Evolutionary conservation across 2,888 invertebrate species (phyloP).

Genomic region (Philaethria dido): DNA sequence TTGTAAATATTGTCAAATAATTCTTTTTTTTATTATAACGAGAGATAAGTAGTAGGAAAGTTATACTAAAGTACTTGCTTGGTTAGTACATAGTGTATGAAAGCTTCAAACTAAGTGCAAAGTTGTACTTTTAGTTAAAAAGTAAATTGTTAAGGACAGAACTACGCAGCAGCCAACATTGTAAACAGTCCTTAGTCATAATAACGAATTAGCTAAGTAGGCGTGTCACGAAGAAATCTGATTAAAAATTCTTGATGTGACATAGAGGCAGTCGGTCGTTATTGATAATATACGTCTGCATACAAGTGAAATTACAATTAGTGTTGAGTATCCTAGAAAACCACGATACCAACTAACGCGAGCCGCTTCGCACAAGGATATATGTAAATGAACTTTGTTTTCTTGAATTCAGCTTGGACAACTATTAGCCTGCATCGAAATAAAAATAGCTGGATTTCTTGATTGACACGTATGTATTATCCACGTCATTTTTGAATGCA

Average conservation of each 20-base stretch:
- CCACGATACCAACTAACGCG: neutral
- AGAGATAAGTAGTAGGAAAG: too few relatives aligned
- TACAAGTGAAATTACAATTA: conserved; percentile 41
- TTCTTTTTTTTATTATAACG: too few relatives aligned
- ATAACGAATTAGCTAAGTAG: conserved; percentile 38
- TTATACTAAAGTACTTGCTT: too few relatives aligned
- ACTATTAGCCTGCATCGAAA: conserved; percentile 5
- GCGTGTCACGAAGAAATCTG: conserved; percentile 30
- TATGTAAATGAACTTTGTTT: conserved; percentile 39
- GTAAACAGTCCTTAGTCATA: conserved; percentile 10
- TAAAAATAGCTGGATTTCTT: conserved; percentile 7
- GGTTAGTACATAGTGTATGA: too few relatives aligned
- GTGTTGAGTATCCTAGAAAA: conserved; percentile 24
- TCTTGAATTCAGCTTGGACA: conserved; percentile 30
- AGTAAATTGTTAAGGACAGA: neutral
- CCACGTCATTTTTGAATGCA: conserved; percentile 8
- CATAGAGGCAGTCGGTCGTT: conserved; percentile 32
- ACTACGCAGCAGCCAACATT: neutral
- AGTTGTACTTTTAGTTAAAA: neutral
- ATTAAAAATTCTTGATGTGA: conserved; percentile 35
- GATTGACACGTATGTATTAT: conserved; percentile 31
- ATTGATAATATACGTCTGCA: conserved; percentile 41
- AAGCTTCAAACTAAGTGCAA: neutral
- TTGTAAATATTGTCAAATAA: neutral
- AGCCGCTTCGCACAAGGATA: conserved; percentile 26